Conservation (phyloP, 1,140 invertebrate species). For the Drosophila ironensis region DNA sequence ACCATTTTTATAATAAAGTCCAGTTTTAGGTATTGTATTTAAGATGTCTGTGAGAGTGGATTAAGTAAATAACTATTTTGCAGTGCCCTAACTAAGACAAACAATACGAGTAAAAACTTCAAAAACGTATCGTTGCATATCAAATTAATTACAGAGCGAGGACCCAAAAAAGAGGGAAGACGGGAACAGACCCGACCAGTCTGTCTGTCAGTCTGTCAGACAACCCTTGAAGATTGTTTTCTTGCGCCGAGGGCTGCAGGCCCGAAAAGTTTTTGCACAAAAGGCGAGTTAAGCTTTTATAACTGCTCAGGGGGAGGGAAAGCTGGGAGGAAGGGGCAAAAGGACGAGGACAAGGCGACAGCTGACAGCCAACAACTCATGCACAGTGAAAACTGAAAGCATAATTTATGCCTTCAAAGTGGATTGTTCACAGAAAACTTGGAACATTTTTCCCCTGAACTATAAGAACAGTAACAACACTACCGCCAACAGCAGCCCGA, state of each 20-base stretch:
- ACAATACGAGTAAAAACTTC: conserved; percentile 79
- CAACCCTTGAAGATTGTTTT: conserved; percentile 79
- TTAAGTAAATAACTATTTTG: not conserved
- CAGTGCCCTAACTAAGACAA: conserved; percentile 61
- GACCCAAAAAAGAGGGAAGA: conserved; percentile 44
- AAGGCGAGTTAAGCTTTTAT: conserved; percentile 67
- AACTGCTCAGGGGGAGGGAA: conserved; percentile 21
- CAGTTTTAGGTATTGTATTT: too few species aligned
- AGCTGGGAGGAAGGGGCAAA: conserved; percentile 10
- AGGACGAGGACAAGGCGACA: conserved; percentile 44
- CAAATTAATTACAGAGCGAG: conserved; percentile 73
- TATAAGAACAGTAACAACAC: conserved; percentile 38
- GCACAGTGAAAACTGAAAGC: conserved; percentile 76
- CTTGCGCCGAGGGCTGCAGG: conserved; percentile 61
- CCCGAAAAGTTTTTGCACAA: conserved; percentile 67
- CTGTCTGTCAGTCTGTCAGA: conserved; percentile 48
- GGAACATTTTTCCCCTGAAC: conserved; percentile 65
- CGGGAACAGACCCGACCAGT: conserved; percentile 19
- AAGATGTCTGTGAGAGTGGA: too few species aligned
- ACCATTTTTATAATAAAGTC: too few species aligned
- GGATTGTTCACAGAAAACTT: conserved; percentile 71
- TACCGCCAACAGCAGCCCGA: conserved; percentile 38
- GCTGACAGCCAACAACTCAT: conserved; percentile 68
- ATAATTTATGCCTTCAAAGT: conserved; percentile 81
- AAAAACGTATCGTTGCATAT: conserved; percentile 80